phyloP scores from a whole-genome alignment of 92 coral and sea anemone genomes.

The Porites lobata region DNA sequence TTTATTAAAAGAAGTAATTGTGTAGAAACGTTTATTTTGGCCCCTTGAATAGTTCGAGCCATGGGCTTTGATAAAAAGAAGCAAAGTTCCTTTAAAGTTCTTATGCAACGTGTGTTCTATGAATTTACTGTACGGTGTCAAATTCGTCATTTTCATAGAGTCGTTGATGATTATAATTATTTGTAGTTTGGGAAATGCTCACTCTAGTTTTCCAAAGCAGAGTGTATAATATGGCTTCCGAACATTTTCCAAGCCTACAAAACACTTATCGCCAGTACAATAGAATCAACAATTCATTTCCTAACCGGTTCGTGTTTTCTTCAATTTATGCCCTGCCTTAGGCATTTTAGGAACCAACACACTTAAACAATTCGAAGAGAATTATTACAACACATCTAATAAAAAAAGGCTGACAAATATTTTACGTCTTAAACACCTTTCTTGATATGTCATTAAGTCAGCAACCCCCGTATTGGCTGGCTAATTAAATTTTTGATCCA shows the following conservation, averaged over 20 bases:
- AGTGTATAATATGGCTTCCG: neutral
- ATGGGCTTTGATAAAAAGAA: too few species aligned
- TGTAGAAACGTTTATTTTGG: neutral
- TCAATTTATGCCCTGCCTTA: neutral
- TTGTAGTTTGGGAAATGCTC: neutral
- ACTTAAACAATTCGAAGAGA: neutral
- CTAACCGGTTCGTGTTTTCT: neutral
- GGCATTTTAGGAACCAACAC: neutral
- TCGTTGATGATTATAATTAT: neutral
- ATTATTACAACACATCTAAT: neutral
- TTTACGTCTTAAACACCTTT: neutral
- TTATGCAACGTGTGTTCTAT: too few species aligned
- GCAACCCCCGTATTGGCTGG: conserved; percentile 19
- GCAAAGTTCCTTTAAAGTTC: too few species aligned
- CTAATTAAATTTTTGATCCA: conserved; percentile 17
- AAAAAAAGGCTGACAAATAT: neutral
- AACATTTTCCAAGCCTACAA: neutral
- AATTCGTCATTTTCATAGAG: neutral
- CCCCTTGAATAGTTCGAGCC: neutral
- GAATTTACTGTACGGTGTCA: neutral
- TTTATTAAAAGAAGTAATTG: neutral
- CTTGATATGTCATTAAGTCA: conserved; percentile 2
- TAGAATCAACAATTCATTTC: conserved; percentile 7
- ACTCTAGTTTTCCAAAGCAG: too few species aligned
- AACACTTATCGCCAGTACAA: neutral